Base-by-base conservation (phyloP, 1,140 invertebrate species). In the Laupala kohalensis region DNA sequence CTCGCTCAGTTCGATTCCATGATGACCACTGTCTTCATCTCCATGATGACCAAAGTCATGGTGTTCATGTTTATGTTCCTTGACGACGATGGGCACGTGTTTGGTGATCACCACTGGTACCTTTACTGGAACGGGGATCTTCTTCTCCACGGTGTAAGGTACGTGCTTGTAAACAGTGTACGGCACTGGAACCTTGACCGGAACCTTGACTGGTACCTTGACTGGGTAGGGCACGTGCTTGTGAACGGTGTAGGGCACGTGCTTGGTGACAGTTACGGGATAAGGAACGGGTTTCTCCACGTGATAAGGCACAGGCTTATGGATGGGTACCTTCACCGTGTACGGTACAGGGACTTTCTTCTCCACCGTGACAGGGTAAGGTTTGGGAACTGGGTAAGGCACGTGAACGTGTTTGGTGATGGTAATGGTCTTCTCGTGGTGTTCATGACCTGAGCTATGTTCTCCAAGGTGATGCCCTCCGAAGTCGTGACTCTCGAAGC, bases 361-460 rank as follows among this genome's bases (percentile, higher is more conserved):
- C 26, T 68, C 67, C 15, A 68, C 67, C 9, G 67, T 68, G 67
- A 68, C 67, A 15, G 67, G 67, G 26, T 68, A 68, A 9, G 67
- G 67, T n/a, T 68, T 25, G 15, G 67, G 67, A 9, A 68, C 67
- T 5, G 67, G 67, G 5, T 25, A 23, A 9, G 25, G 25, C 2
- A 68, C 26, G 15, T 68, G 25, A 9, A 25, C 27, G 67, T 19
- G 25, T 23, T 25, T 24, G 9, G 27, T 28, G 25, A 26, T 68
- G 67, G 67, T 68, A n/a, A n/a, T n/a, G 5, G 23, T 25, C 26
- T 25, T 25, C 15, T 68, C 25, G 26, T 68, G 67, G 23, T 26
- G 25, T 25, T 15, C 67, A 9, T 68, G 67, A 12, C 67, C 67
- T 24, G 6, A 15, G 27, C 27, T 19, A n/a, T 19, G 25, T 12